A percentile compares a stretch with the other conserved stretches of the same genome.
Conservation (phyloP, 2,888 invertebrate genomes). For the Hydraecia micacea region DNA sequence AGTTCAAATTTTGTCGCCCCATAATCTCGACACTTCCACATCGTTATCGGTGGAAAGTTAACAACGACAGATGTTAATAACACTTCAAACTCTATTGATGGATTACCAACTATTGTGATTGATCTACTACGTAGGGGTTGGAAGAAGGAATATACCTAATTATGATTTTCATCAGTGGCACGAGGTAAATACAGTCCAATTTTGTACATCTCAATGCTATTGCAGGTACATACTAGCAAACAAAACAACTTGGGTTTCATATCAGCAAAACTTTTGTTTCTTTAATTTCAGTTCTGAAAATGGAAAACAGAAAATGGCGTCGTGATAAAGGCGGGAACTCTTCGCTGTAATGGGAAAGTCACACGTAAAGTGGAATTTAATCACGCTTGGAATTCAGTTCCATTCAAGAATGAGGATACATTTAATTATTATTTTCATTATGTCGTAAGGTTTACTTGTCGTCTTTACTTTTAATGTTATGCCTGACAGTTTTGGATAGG, state of each 20-base stretch:
- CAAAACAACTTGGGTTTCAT: neutral
- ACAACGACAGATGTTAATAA: conserved; percentile 1
- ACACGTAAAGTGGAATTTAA: conserved; percentile 48
- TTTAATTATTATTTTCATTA: conserved; percentile 42
- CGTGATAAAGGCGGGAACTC: conserved; percentile 41
- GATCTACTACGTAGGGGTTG: neutral
- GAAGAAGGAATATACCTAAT: neutral
- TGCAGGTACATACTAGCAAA: neutral
- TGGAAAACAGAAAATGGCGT: conserved; percentile 43
- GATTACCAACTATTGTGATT: conserved; percentile 17
- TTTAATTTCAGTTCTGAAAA: conserved; percentile 16
- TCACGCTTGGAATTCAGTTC: conserved; percentile 44
- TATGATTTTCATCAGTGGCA: neutral
- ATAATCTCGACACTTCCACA: neutral
- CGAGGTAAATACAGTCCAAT: too few species aligned
- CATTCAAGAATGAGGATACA: conserved; percentile 26
- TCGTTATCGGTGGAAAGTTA: neutral
- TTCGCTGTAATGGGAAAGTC: conserved; percentile 49
- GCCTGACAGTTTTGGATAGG: neutral
- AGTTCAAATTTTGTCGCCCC: neutral
- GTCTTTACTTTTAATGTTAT: conserved; percentile 7
- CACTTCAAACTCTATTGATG: neutral
- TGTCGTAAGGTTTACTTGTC: conserved; percentile 11
- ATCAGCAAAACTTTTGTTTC: conserved; percentile 17
- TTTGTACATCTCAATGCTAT: neutral